Base-by-base conservation (phyloP, 2,113 vertebrate species). In the Cryptomyrus ogoouensis region DNA sequence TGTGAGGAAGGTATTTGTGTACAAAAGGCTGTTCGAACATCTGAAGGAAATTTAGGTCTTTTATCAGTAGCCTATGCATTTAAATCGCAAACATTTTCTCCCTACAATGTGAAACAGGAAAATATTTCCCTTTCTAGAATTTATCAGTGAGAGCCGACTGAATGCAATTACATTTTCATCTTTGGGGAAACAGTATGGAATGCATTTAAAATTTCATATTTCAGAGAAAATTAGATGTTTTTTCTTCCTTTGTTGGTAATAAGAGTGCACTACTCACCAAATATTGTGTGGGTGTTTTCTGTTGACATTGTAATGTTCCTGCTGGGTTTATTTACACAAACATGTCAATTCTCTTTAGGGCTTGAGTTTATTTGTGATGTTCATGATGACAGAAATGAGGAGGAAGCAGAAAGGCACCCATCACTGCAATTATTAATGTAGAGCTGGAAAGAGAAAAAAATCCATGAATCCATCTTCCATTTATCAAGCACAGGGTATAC, bases 171-270 rank as follows among this genome's bases (percentile, higher is more conserved):
- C 50, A 87, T 56, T 53, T 53, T 53, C 85, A 31, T 87, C 85
- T 87, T 87, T 35, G 85, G 85, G 85, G 85, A 87, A 87, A 53
- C 50, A 87, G 85, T 35, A 27, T 31, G 31, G 19, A 47, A 35
- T 53, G 85, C 47, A 87, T 87, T 87, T 56, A 87, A 87, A 87
- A 47, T 53, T 53, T 53, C 85, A 87, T 87, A 53, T 87, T 87
- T 87, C 50, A 42, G 56, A 15, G 31, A 53, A 87, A 87, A 87
- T 87, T 27, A 87, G 27, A 52, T 87, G 84, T 35, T 87, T 87
- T 52, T 52, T 15, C 47, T 86, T 56, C 27, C 50, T 87, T 52
- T 87, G 85, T 53, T 56, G n/a, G 50, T 53, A 39, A 31, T 35
- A 49, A 53, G 85, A 9, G 85, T 53, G 13, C 31, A 53, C 10